A percentile compares a stretch with the other conserved stretches of the same genome.
phyloP scores from a whole-genome alignment of 2,797 vertebrate genomes.

The Passerculus sandwichensis region DNA sequence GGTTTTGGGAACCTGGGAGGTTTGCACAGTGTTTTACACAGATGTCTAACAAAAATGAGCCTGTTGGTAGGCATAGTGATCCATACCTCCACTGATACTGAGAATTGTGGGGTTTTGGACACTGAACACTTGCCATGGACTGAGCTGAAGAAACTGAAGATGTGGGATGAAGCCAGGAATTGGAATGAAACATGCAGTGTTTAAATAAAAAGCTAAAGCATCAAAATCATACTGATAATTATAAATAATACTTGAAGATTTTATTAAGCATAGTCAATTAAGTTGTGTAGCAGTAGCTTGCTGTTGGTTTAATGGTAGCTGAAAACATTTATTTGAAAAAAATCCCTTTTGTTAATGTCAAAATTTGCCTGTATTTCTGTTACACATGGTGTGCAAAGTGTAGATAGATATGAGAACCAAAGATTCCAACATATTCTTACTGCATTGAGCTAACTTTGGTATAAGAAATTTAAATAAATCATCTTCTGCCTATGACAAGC shows the following conservation, averaged over 20 bases:
- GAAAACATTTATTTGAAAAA: background rate
- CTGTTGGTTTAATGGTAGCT: background rate
- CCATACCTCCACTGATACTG: background rate
- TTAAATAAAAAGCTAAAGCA: background rate
- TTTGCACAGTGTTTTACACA: rapidly evolving
- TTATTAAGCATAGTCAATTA: background rate
- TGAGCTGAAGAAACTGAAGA: background rate
- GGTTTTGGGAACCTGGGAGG: background rate
- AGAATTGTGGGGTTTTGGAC: background rate
- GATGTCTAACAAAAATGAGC: background rate
- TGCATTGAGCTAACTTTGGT: background rate
- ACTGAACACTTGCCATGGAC: background rate
- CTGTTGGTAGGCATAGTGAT: background rate
- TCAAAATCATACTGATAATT: background rate
- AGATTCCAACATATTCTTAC: background rate
- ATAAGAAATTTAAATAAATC: background rate
- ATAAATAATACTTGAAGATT: background rate
- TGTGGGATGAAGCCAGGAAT: background rate
- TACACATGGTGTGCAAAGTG: background rate
- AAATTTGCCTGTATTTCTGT: background rate
- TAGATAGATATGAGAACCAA: background rate
- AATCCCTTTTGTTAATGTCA: background rate
- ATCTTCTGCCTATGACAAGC: background rate
- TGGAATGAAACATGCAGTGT: background rate
- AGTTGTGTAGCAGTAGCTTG: background rate